Percentiles rank a stretch among this genome's conserved stretches.
Evolutionary conservation across 1,140 invertebrate genomes (phyloP).

Genomic region (Drosophila pachea): DNA sequence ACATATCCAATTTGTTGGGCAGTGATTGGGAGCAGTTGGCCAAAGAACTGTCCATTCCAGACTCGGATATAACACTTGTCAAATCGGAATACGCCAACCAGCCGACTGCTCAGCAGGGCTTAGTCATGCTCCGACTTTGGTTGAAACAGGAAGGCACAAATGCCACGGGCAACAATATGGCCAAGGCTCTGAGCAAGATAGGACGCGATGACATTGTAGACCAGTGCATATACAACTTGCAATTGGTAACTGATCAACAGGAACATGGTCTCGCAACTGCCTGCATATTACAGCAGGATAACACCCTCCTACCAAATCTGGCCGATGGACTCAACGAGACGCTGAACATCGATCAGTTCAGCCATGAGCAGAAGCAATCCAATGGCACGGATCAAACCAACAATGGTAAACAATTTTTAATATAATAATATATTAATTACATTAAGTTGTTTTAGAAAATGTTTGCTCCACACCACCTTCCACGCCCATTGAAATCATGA

Average conservation of each 20-base stretch:
- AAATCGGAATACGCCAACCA: conserved; percentile 87
- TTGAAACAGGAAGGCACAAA: conserved; percentile 82
- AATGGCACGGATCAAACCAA: background rate
- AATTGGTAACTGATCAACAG: conserved; percentile 88
- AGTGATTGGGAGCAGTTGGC: conserved; percentile 95
- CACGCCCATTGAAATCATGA: background rate
- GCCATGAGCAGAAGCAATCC: background rate
- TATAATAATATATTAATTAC: background rate
- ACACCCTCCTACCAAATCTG: background rate
- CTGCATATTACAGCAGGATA: conserved; percentile 9
- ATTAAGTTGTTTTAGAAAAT: background rate
- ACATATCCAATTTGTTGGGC: conserved; percentile 93
- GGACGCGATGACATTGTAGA: conserved; percentile 89
- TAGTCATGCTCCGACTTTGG: conserved; percentile 92
- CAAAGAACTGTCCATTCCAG: conserved; percentile 88
- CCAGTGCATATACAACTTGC: conserved; percentile 88
- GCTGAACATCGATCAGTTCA: conserved; percentile 13
- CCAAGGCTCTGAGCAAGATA: conserved; percentile 91
- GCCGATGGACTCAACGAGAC: conserved; percentile 22
- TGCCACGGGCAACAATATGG: conserved; percentile 85
- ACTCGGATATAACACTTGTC: conserved; percentile 91
- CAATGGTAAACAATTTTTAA: conserved; percentile 11
- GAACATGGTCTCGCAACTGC: conserved; percentile 86
- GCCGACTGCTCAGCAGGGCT: conserved; percentile 90
- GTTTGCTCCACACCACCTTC: background rate